Evolutionary conservation across 2,797 vertebrate genomes (phyloP).

Genomic region (Myotis vivesi): DNA sequence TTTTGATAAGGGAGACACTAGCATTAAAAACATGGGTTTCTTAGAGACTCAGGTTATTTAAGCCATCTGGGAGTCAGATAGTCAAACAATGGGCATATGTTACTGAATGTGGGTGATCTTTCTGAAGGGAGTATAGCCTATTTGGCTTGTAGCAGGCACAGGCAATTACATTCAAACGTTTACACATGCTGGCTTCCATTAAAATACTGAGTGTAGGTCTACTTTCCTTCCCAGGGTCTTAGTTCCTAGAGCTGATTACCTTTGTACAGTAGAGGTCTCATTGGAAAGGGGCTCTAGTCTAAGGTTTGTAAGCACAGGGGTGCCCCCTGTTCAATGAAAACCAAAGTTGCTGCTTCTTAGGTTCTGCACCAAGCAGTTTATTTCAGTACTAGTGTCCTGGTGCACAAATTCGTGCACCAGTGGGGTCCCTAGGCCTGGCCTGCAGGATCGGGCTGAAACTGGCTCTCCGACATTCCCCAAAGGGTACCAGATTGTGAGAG

Average conservation of each 20-base stretch:
- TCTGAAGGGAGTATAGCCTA: not conserved
- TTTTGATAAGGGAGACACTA: not conserved
- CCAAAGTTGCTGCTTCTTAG: not conserved
- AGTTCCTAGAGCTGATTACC: not conserved
- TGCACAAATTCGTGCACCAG: too few relatives aligned
- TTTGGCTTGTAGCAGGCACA: not conserved
- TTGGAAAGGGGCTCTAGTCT: not conserved
- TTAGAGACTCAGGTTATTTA: slow-evolving; percentile 17
- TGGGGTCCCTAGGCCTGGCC: too few relatives aligned
- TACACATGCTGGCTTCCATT: not conserved
- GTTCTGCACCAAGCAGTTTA: not conserved
- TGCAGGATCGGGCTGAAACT: too few relatives aligned
- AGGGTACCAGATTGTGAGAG: too few relatives aligned
- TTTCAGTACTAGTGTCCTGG: not conserved
- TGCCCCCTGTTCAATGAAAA: not conserved
- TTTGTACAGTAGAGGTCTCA: not conserved
- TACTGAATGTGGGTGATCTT: not conserved
- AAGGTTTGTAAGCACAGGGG: not conserved
- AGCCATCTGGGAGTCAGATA: not conserved
- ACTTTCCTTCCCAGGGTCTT: not conserved
- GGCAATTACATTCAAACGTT: not conserved
- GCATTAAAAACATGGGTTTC: not conserved
- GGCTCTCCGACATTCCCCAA: too few relatives aligned
- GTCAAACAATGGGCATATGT: not conserved
- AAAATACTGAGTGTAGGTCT: not conserved